Conservation (phyloP, 2,797 vertebrate species). For the Synaphobranchus kaupii region DNA sequence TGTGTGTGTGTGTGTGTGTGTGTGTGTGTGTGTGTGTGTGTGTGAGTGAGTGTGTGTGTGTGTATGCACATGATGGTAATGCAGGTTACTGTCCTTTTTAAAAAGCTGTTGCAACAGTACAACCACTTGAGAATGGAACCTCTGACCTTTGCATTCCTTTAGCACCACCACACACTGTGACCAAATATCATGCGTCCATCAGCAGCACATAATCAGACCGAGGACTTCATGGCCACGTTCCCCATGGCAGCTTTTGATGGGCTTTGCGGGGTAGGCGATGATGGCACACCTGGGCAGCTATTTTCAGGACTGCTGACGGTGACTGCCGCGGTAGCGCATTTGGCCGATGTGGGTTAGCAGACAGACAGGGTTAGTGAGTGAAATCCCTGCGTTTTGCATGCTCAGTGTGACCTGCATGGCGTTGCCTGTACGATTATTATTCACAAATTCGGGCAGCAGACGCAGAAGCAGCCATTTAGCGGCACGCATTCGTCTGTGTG, state of each 20-base stretch:
- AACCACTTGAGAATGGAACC: no score
- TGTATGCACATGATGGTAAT: background rate
- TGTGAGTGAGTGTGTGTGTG: background rate
- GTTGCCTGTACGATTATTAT: background rate
- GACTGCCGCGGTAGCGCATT: background rate
- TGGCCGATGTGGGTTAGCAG: constrained; percentile 9
- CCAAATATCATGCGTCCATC: background rate
- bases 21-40: background rate
- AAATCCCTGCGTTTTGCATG: background rate
- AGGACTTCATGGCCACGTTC: background rate
- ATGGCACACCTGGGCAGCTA: no score
- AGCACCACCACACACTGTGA: no score
- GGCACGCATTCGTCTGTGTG: background rate
- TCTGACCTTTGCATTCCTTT: no score
- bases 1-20: background rate
- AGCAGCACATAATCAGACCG: background rate
- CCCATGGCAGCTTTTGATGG: no score
- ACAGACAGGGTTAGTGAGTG: constrained; percentile 12
- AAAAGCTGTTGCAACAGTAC: no score
- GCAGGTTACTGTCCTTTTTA: background rate
- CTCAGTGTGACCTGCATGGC: background rate
- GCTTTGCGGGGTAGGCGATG: no score
- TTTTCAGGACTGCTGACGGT: background rate
- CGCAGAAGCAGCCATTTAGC: background rate
- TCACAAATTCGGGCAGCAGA: background rate